These are phyloP conservation scores for Xanthia togata DNA, from an alignment of 2,888 invertebrate genomes.

Conservation along the genomic window DNA sequence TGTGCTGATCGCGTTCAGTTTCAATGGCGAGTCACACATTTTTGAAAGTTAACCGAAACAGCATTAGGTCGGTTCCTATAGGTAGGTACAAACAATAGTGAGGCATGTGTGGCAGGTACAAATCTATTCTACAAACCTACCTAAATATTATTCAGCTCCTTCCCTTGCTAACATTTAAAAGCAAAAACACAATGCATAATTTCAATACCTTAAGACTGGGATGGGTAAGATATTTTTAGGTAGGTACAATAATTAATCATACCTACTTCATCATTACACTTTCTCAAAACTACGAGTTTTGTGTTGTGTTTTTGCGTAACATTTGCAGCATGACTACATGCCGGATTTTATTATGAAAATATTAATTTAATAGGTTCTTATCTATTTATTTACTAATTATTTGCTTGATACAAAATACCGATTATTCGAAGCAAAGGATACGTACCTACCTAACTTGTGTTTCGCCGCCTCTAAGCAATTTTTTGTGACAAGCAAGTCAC, in stretches of 20 bases:
- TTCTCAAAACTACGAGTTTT: constrained; percentile 33
- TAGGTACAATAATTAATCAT: constrained; percentile 6
- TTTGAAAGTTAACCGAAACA: constrained; percentile 27
- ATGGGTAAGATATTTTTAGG: not conserved
- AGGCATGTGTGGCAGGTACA: constrained; percentile 51
- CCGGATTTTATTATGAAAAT: constrained; percentile 64
- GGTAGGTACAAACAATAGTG: constrained; percentile 44
- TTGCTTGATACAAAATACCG: constrained; percentile 68
- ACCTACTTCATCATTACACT: constrained; percentile 9
- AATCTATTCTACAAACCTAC: constrained; percentile 49
- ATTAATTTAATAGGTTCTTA: constrained; percentile 59
- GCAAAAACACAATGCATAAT: constrained; percentile 33
- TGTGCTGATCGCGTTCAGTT: not conserved
- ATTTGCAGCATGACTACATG: constrained; percentile 39
- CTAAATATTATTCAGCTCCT: constrained; percentile 45
- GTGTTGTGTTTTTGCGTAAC: constrained; percentile 17
- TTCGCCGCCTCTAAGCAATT: not conserved
- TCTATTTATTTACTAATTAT: constrained; percentile 67
- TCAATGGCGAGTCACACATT: not conserved
- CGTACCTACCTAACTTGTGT: constrained; percentile 2
- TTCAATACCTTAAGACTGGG: constrained; percentile 14
- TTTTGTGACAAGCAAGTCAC: not conserved
- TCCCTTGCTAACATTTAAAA: constrained; percentile 12
- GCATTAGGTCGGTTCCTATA: constrained; percentile 14
- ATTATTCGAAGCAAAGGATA: constrained; percentile 52